Evolutionary conservation across 2,797 vertebrate genomes (phyloP), one percentile per base, ranked within the genome.

Genomic region (Dipus sagitta): DNA sequence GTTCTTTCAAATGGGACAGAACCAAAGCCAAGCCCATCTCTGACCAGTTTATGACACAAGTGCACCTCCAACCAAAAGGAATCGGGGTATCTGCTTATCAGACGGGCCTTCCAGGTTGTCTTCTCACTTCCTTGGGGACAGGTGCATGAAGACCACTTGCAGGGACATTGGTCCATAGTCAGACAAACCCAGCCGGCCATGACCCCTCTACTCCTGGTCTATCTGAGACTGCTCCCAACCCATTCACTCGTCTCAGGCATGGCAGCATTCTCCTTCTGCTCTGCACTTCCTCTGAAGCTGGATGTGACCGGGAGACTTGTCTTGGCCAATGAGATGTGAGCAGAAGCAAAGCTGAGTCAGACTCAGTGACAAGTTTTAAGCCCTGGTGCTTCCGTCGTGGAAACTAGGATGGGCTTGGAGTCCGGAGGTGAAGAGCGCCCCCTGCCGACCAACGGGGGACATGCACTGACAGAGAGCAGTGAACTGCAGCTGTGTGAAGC

Each of bases 1-100:
- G 70, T 23, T 58, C 84, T 47, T 80, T 88, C 79, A 72, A 95
- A 54, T 12, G 47, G 20, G 34, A 58, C 52, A 86, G 47, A 89
- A 65, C 60, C 58, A 42, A 54, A 77, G 30, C 34, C 58, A 68
- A 38, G 79, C 23, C 28, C 32, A 17, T 54, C 18, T 78, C 23
- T 34, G 62, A 32, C 20, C 24, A 13, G 0, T 64, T 78, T 34
- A 54, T 0, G 34, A 81, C 90, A 20, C 7, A 28, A 32, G 12
- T 23, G 32, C 54, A 71, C 17, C 65, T 2, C 54, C 32, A 1
- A 24, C 54, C 26, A 30, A 34, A 67, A 52, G 14, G 42, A 34
- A 28, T 2, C 72, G 26, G 20, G 68, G 42, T 0, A 23, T 26
- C 32, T 20, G 58, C 52, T 62, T 28, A 3, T 64, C 12, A 11